A percentile compares a stretch with the other conserved stretches of the same genome.
phyloP scores from a whole-genome alignment of 2,888 invertebrate genomes.

The Tiliacea citrago region DNA sequence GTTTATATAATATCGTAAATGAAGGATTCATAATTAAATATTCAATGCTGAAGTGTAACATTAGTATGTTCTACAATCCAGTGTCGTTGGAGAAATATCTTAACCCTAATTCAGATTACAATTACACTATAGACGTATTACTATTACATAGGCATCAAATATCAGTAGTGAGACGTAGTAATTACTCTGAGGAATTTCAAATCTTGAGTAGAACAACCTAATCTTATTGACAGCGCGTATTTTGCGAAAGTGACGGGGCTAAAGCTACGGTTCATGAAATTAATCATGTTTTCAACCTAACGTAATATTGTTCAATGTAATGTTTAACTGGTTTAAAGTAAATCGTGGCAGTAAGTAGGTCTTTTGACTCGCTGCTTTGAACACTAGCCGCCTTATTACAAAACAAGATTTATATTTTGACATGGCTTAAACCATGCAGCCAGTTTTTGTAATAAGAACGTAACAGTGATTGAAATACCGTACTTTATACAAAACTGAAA shows the following conservation, averaged over 20 bases:
- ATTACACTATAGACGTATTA: slow-evolving; percentile 15
- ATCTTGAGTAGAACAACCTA: neutral
- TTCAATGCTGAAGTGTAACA: neutral
- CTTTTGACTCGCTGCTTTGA: neutral
- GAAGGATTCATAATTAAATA: neutral
- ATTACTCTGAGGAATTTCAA: slow-evolving; percentile 26
- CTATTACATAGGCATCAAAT: neutral
- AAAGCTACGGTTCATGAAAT: neutral
- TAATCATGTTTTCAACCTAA: slow-evolving; percentile 17
- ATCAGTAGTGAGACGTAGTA: neutral
- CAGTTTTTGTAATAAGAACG: too few relatives aligned
- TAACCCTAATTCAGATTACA: neutral
- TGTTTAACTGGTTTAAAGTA: neutral
- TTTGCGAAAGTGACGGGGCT: neutral
- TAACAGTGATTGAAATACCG: too few relatives aligned
- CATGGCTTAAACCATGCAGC: too few relatives aligned
- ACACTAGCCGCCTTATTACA: neutral
- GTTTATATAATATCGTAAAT: neutral
- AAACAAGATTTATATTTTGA: too few relatives aligned
- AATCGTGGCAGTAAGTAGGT: neutral
- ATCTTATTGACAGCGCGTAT: neutral
- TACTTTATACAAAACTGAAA: too few relatives aligned
- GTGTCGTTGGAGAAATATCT: neutral
- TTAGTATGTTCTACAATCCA: neutral
- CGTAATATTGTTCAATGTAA: neutral